A percentile compares a stretch with the other conserved stretches of the same genome.
Conservation (phyloP, 2,113 vertebrate genomes). For the Polypterus bichir region DNA sequence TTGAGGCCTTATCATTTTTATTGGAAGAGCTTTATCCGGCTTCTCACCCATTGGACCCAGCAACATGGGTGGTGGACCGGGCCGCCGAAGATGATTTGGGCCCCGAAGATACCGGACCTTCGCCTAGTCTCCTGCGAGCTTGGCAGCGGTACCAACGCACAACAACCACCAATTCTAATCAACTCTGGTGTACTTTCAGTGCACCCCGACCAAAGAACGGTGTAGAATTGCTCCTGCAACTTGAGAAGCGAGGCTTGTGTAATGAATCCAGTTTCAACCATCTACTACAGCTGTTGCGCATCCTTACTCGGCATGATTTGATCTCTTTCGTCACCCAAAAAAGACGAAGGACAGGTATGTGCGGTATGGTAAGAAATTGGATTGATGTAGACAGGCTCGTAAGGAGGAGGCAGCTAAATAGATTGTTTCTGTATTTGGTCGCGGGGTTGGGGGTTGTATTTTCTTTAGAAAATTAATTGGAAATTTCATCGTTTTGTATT, state of each 20-base stretch:
- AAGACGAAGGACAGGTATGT: constrained; percentile 65
- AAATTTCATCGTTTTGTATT: no score
- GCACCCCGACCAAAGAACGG: constrained; percentile 51
- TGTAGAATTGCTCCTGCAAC: constrained; percentile 61
- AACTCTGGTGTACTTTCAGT: constrained; percentile 16
- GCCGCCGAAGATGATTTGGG: constrained; percentile 18
- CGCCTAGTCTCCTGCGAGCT: constrained; percentile 36
- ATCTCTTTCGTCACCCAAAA: constrained; percentile 65
- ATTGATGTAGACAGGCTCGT: no score
- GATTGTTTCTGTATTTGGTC: no score
- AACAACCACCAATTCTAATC: constrained; percentile 1
- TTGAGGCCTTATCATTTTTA: constrained; percentile 70
- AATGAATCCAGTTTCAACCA: constrained; percentile 64
- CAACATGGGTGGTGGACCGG: constrained; percentile 40
- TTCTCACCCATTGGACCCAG: constrained; percentile 51
- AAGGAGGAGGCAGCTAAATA: no score
- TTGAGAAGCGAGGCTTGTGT: constrained; percentile 64
- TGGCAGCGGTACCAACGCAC: constrained; percentile 37
- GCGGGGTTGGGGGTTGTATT: no score
- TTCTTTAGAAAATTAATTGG: no score
- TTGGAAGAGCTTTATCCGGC: constrained; percentile 57
- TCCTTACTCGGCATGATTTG: constrained; percentile 75
- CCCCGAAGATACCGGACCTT: constrained; percentile 11
- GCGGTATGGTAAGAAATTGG: not conserved
- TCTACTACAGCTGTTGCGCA: constrained; percentile 63